A percentile compares a stretch with the other conserved stretches of the same genome.
phyloP scores from a whole-genome alignment of 2,888 invertebrate genomes.

The Pecten maximus region DNA sequence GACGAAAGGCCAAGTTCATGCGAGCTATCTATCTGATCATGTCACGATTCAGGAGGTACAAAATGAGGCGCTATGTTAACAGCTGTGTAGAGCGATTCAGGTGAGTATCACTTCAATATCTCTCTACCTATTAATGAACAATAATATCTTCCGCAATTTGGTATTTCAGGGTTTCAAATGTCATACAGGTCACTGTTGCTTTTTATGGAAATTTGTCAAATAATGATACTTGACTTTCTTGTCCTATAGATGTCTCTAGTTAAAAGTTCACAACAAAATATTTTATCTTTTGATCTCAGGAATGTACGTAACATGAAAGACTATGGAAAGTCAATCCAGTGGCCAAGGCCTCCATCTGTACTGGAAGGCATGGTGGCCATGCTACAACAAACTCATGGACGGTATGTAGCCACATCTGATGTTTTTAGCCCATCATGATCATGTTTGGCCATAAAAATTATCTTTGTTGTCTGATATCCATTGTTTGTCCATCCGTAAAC shows the following conservation, averaged over 20 bases:
- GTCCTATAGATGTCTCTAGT: no score
- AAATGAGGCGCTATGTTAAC: constrained; percentile 88
- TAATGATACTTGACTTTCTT: no score
- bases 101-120: constrained; percentile 75
- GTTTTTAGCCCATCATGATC: no score
- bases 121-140: no score
- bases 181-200: no score
- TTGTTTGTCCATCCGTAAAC: no score
- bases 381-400: constrained; percentile 78
- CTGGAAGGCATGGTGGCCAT: constrained; percentile 85
- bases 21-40: constrained; percentile 92
- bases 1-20: constrained; percentile 92
- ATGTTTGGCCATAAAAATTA: no score
- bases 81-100: constrained; percentile 87
- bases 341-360: constrained; percentile 91
- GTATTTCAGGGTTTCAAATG: no score
- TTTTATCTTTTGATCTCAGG: constrained; percentile 67
- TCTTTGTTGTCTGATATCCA: no score
- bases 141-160: no score
- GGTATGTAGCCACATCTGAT: constrained; percentile 68
- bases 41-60: constrained; percentile 90
- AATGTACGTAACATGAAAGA: constrained; percentile 83
- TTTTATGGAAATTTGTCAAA: no score
- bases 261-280: no score
- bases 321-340: constrained; percentile 90